phyloP scores from a whole-genome alignment of 1,140 invertebrate species.

The Euura saliciscinereae region DNA sequence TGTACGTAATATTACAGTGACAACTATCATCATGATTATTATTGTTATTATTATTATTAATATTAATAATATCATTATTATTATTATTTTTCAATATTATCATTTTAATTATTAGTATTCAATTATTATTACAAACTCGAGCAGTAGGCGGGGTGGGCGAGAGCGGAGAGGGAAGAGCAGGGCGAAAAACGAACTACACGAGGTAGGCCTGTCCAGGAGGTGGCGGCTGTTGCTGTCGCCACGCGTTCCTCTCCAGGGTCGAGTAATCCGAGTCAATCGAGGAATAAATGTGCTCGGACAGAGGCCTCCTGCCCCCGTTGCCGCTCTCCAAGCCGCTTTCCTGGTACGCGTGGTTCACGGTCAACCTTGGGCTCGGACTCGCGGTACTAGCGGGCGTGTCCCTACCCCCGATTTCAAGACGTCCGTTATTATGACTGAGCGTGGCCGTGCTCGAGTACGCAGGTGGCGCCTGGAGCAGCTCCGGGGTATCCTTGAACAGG shows the following conservation, averaged over 20 bases:
- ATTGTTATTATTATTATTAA: not conserved
- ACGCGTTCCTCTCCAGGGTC: constrained; percentile 61
- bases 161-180: not conserved
- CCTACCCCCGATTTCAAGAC: constrained; percentile 23
- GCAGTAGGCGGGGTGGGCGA: not conserved
- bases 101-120: not conserved
- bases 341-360: constrained; percentile 57
- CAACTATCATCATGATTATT: constrained; percentile 39
- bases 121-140: not conserved
- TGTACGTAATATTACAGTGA: constrained; percentile 4
- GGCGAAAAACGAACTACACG: constrained; percentile 58
- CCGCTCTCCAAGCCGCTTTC: constrained; percentile 55
- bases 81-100: not conserved
- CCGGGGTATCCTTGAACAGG: constrained; percentile 57
- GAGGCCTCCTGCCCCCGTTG: constrained; percentile 69
- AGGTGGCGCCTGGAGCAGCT: constrained; percentile 57
- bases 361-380: constrained; percentile 48
- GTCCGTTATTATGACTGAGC: constrained; percentile 42
- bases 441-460: constrained; percentile 57
- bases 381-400: constrained; percentile 34
- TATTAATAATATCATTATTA: not conserved
- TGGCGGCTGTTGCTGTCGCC: constrained; percentile 48
- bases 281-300: constrained; percentile 86
- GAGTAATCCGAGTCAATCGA: constrained; percentile 86
- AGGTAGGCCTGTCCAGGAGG: constrained; percentile 65